Conservation (phyloP, 2,888 invertebrate genomes). For the Phalangium opilio region DNA sequence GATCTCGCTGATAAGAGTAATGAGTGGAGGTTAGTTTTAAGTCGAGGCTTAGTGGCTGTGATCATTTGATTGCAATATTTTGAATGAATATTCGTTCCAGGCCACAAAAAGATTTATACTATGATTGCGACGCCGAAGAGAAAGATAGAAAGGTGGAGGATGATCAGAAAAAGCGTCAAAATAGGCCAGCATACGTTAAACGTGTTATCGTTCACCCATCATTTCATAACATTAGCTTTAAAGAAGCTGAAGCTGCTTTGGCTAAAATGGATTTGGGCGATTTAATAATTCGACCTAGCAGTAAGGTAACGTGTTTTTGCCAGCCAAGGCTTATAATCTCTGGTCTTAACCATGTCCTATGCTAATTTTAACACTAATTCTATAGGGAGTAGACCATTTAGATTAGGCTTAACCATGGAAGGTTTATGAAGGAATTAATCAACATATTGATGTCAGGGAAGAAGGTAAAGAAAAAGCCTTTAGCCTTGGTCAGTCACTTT, state of each 20-base stretch:
- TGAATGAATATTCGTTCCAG: constrained; percentile 32
- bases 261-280: constrained; percentile 89
- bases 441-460: constrained; percentile 91
- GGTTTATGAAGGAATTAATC: constrained; percentile 79
- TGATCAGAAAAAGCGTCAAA: constrained; percentile 57
- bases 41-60: too few relatives aligned
- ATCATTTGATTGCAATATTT: too few relatives aligned
- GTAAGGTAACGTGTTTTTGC: constrained; percentile 45
- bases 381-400: constrained; percentile 73
- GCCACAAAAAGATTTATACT: constrained; percentile 73
- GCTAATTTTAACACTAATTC: too few relatives aligned
- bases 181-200: constrained; percentile 73
- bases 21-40: constrained; percentile 34
- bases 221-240: constrained; percentile 89
- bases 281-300: constrained; percentile 87
- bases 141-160: constrained; percentile 59
- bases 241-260: constrained; percentile 82
- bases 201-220: constrained; percentile 94
- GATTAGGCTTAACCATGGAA: constrained; percentile 99
- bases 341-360: too few relatives aligned
- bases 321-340: too few relatives aligned
- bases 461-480: constrained; percentile 93
- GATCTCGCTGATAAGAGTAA: constrained; percentile 79
- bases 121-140: constrained; percentile 71
- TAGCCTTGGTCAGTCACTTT: constrained; percentile 70